phyloP scores from a whole-genome alignment of 2,888 invertebrate genomes.

The Philonicus albiceps region DNA sequence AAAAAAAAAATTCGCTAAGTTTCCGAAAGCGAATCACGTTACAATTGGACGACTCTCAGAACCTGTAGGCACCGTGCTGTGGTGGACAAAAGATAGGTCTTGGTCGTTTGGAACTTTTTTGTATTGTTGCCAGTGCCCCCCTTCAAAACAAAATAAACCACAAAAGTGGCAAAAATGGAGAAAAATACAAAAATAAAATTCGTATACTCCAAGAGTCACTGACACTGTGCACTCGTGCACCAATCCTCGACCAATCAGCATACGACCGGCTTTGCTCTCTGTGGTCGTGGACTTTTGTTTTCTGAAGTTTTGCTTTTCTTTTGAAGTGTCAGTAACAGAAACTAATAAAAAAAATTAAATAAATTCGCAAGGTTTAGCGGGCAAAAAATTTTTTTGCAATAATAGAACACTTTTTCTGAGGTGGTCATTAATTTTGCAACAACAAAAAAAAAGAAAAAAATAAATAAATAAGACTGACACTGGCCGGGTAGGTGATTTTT shows the following conservation, averaged over 20 bases:
- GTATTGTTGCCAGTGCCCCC: neutral
- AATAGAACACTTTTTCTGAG: neutral
- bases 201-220: neutral
- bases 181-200: neutral
- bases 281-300: neutral
- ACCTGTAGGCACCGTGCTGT: neutral
- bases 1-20: neutral
- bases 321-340: neutral
- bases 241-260: neutral
- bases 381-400: neutral
- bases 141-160: neutral
- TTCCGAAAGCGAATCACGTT: neutral
- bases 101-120: neutral
- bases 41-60: neutral
- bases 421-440: neutral
- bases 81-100: neutral
- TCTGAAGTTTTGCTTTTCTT: neutral
- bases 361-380: neutral
- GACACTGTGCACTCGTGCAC: neutral
- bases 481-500: neutral
- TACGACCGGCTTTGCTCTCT: neutral
- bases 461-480: too few relatives aligned
- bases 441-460: neutral
- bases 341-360: neutral
- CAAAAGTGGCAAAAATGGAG: neutral